Conservation (phyloP, 1,140 invertebrate genomes). For the Vollenhovia emeryi region DNA sequence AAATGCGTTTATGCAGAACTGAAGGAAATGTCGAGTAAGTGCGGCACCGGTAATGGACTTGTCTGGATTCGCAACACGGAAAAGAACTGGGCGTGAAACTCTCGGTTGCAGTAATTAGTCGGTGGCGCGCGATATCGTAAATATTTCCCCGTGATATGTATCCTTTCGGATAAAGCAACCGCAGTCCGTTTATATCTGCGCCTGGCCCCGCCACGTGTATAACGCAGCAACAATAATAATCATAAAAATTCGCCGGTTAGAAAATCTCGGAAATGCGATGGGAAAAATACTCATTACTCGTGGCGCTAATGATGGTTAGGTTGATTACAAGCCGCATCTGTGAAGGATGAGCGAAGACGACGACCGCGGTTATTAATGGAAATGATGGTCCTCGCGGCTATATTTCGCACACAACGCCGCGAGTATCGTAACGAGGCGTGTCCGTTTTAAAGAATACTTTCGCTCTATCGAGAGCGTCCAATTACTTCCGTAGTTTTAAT, state of each 20-base stretch:
- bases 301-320: conserved; percentile 44
- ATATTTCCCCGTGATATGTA: conserved; percentile 21
- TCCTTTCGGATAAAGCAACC: background rate
- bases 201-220: too few relatives aligned
- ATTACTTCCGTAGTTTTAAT: conserved; percentile 53
- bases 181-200: background rate
- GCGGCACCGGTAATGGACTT: background rate
- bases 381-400: conserved; percentile 12
- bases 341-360: conserved; percentile 34
- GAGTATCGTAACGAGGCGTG: conserved; percentile 20
- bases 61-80: background rate
- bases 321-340: conserved; percentile 41
- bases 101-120: conserved; percentile 17
- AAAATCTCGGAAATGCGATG: conserved; percentile 33
- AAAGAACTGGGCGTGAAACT: background rate
- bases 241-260: conserved; percentile 38
- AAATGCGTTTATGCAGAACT: too few relatives aligned
- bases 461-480: conserved; percentile 30
- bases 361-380: conserved; percentile 37
- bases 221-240: background rate
- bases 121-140: background rate
- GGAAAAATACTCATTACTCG: conserved; percentile 41
- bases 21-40: conserved; percentile 19
- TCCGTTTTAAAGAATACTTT: conserved; percentile 33
- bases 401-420: conserved; percentile 8